A percentile compares a stretch with the other conserved stretches of the same genome.
Evolutionary conservation across 1,140 invertebrate genomes (phyloP).

Genomic region (Conopomorpha cramerella): DNA sequence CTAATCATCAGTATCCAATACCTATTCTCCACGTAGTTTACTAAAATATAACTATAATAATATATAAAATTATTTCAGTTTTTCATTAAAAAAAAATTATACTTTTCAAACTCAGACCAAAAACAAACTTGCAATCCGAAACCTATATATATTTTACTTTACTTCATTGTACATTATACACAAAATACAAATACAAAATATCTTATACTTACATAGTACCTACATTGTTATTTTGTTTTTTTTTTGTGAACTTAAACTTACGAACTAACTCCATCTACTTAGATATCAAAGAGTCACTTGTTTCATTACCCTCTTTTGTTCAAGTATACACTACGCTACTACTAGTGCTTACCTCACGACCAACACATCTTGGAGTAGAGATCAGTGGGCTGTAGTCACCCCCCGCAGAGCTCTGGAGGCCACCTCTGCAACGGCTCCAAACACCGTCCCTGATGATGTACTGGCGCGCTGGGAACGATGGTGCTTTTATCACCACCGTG

Average conservation of each 20-base stretch:
- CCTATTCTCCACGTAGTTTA: no score
- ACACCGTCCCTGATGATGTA: constrained; percentile 33
- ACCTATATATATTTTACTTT: no score
- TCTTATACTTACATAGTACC: not conserved
- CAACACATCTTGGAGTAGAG: constrained; percentile 24
- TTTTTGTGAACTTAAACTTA: not conserved
- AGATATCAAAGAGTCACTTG: not conserved
- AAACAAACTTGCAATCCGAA: no score
- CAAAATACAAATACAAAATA: no score
- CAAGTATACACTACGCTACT: no score
- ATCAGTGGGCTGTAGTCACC: constrained; percentile 14
- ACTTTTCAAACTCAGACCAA: no score
- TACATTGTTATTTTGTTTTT: not conserved
- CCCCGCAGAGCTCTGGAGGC: constrained; percentile 17
- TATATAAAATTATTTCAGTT: no score
- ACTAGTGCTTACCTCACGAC: constrained; percentile 36
- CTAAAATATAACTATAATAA: no score
- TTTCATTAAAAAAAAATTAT: no score
- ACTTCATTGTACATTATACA: no score
- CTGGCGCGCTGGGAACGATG: constrained; percentile 11
- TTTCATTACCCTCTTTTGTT: not conserved
- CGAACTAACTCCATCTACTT: not conserved
- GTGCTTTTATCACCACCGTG: constrained; percentile 19
- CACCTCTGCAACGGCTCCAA: constrained; percentile 31
- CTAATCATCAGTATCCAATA: no score